These are phyloP conservation scores for Apodemus sylvaticus DNA, from an alignment of 2,113 vertebrate genomes.

Conservation along the genomic window DNA sequence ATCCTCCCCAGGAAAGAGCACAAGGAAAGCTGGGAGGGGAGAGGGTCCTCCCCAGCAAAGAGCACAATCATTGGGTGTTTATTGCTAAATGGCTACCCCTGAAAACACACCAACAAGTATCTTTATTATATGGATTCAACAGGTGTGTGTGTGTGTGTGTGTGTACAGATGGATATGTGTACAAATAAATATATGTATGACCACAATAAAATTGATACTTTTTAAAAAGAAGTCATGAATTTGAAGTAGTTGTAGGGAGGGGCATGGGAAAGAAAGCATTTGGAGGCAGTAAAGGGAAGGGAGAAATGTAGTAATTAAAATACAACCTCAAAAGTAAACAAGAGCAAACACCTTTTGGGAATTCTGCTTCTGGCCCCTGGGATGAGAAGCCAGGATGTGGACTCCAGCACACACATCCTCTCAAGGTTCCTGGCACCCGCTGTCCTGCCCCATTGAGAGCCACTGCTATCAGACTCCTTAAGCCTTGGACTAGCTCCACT, in stretches of 20 bases:
- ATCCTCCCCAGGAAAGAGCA: neutral
- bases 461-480: neutral
- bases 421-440: no score
- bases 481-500: neutral
- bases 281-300: neutral
- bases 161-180: no score
- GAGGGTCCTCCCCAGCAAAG: no score
- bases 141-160: neutral
- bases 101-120: no score
- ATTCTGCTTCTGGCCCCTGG: neutral
- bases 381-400: neutral
- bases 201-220: neutral
- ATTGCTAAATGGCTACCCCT: neutral
- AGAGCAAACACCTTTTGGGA: neutral
- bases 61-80: neutral
- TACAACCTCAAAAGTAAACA: neutral
- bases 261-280: no score
- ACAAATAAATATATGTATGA: neutral
- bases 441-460: neutral
- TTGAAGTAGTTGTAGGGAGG: neutral
- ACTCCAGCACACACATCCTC: neutral
- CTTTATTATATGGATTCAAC: neutral
- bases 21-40: no score
- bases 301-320: neutral
- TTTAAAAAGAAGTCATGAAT: neutral